Conservation (phyloP, 1,140 invertebrate genomes). For the Proctacanthus coquilletti region DNA sequence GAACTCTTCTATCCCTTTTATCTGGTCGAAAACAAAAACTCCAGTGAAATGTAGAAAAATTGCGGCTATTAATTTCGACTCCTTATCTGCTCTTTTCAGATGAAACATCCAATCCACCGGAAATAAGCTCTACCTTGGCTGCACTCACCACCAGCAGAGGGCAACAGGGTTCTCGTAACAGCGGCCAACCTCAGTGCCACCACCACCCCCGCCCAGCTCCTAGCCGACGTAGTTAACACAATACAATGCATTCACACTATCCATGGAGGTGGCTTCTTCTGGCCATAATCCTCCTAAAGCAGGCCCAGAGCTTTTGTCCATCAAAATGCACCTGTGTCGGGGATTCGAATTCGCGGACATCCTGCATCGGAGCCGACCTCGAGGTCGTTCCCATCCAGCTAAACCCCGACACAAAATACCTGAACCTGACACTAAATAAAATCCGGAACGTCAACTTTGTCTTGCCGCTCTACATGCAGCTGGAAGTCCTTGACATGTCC, state of each 20-base stretch:
- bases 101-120: too few species aligned
- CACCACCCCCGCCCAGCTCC: too few species aligned
- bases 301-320: constrained; percentile 52
- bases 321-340: constrained; percentile 52
- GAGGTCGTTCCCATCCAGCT: constrained; percentile 76
- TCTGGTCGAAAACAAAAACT: too few species aligned
- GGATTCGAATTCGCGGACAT: constrained; percentile 54
- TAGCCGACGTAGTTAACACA: too few species aligned
- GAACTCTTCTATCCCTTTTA: too few species aligned
- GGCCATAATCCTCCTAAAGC: constrained; percentile 7
- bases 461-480: constrained; percentile 60
- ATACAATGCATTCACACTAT: constrained; percentile 1
- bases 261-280: constrained; percentile 11
- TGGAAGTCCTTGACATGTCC: constrained; percentile 63
- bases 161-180: too few species aligned
- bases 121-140: too few species aligned
- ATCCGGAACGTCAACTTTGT: constrained; percentile 55
- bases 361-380: constrained; percentile 57
- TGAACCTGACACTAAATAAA: constrained; percentile 59
- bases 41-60: too few species aligned
- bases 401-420: constrained; percentile 63
- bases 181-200: too few species aligned
- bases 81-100: too few species aligned
- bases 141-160: too few species aligned
- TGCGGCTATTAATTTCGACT: too few species aligned